Evolutionary conservation across 2,888 invertebrate genomes (phyloP).

Genomic region (Eudemis profundana): DNA sequence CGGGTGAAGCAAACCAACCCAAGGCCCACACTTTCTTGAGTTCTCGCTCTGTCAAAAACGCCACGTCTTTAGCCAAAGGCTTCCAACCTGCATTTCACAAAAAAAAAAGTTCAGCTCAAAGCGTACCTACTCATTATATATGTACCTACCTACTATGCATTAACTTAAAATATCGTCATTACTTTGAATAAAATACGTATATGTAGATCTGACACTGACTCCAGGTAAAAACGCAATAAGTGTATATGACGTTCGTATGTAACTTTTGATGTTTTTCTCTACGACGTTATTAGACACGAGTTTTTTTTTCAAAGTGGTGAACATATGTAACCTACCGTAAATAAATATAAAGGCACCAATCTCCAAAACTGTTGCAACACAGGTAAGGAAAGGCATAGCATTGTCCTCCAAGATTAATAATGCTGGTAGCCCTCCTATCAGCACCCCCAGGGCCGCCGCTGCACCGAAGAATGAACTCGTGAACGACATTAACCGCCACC

Average conservation of each 20-base stretch:
- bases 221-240: no score
- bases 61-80: slow-evolving; percentile 68
- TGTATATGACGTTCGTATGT: no score
- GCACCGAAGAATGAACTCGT: slow-evolving; percentile 58
- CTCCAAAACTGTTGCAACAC: slow-evolving; percentile 63
- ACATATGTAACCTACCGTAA: slow-evolving; percentile 70
- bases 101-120: no score
- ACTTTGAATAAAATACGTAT: no score
- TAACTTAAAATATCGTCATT: no score
- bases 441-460: slow-evolving; percentile 52
- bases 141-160: no score
- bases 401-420: slow-evolving; percentile 63
- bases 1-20: slow-evolving; percentile 67
- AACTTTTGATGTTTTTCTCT: no score
- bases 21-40: slow-evolving; percentile 63
- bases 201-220: no score
- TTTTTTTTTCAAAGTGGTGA: no score
- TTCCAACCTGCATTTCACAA: slow-evolving; percentile 63
- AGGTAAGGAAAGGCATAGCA: slow-evolving; percentile 63
- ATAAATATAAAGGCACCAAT: slow-evolving; percentile 68
- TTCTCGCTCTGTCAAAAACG: slow-evolving; percentile 64
- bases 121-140: no score
- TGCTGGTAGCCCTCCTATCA: slow-evolving; percentile 58
- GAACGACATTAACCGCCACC: slow-evolving; percentile 65
- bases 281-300: no score